Evolutionary conservation across 35 echinoderm and acorn worm genomes (phyloP).

Genomic region (Amphiura filiformis): DNA sequence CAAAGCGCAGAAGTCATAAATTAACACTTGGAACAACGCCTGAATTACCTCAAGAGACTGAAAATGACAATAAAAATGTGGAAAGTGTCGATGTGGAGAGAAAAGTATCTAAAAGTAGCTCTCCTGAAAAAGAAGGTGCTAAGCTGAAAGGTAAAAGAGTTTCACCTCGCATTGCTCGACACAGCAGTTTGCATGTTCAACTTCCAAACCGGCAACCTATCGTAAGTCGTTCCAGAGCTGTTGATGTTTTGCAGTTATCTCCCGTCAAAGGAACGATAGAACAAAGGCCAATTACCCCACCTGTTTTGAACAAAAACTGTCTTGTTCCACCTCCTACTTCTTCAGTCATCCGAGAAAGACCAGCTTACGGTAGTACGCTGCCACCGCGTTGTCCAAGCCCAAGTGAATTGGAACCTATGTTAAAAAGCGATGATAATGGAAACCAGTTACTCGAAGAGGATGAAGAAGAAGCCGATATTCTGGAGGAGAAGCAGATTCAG

Average conservation of each 20-base stretch:
- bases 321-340: neutral
- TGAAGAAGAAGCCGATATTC: neutral
- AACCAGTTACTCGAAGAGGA: constrained; percentile 41
- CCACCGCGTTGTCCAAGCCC: constrained; percentile 12
- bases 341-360: constrained; percentile 22
- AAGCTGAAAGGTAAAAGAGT: neutral
- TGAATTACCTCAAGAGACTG: constrained; percentile 25
- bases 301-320: neutral
- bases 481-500: neutral
- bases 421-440: constrained; percentile 37
- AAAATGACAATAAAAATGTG: neutral
- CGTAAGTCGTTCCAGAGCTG: neutral
- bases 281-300: constrained; percentile 7
- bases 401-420: constrained; percentile 62
- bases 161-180: neutral
- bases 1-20: constrained; percentile 30
- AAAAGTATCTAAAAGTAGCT: neutral
- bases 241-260: neutral
- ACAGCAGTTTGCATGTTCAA: neutral
- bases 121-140: neutral
- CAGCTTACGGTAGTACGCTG: constrained; percentile 1
- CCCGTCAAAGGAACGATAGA: constrained; percentile 25
- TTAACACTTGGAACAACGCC: constrained; percentile 47
- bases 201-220: neutral
- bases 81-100: neutral